Conservation (phyloP, 2,113 vertebrate genomes). For the Onychostoma macrolepis region DNA sequence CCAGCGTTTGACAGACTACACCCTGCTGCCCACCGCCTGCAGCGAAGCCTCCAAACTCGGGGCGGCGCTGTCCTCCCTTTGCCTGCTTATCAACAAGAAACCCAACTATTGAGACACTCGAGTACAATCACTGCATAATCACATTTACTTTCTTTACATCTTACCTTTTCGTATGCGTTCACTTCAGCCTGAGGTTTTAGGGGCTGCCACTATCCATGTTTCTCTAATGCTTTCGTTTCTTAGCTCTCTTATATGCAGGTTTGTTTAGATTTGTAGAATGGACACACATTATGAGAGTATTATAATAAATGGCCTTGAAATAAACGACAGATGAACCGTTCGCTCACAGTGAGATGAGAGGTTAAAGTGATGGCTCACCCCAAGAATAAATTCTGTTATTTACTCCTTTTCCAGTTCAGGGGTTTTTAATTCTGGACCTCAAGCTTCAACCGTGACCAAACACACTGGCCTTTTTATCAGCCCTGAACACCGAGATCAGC, state of each 20-base stretch:
- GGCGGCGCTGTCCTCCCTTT: constrained; percentile 84
- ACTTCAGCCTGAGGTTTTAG: neutral
- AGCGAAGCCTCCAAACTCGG: constrained; percentile 86
- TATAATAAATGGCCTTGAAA: neutral
- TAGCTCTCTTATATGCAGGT: neutral
- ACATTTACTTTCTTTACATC: neutral
- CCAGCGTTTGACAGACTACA: constrained; percentile 88
- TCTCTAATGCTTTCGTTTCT: neutral
- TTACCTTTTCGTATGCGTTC: neutral
- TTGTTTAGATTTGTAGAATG: neutral
- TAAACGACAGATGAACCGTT: neutral
- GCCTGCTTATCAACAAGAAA: constrained; percentile 87
- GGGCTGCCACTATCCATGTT: neutral
- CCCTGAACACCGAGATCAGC: neutral
- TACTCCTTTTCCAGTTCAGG: neutral
- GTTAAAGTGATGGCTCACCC: neutral
- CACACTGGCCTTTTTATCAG: neutral
- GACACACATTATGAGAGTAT: neutral
- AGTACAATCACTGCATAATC: neutral
- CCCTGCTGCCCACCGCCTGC: constrained; percentile 86
- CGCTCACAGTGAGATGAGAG: neutral
- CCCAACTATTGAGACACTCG: constrained; percentile 65
- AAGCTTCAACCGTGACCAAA: neutral
- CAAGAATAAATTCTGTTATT: neutral
- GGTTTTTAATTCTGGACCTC: neutral